These are phyloP conservation scores for Scotopteryx bipunctaria DNA, from an alignment of 2,888 invertebrate genomes.

Conservation along the genomic window DNA sequence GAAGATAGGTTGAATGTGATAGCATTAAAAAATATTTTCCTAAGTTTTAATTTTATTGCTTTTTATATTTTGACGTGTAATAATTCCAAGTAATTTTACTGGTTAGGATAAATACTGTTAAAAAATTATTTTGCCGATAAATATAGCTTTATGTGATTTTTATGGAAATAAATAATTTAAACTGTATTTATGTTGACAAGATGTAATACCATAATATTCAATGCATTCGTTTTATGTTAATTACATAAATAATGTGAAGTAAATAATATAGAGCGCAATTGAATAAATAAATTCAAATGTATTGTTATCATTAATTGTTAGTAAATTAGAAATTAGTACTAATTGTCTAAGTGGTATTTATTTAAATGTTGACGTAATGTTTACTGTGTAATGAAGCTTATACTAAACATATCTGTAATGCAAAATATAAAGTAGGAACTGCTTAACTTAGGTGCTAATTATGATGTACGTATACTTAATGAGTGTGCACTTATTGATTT, in stretches of 20 bases:
- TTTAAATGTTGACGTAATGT: conserved; percentile 67
- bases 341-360: conserved; percentile 41
- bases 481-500: conserved; percentile 68
- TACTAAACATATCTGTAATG: conserved; percentile 48
- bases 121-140: no score
- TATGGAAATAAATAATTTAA: background rate
- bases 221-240: no score
- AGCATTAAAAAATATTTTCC: conserved; percentile 31
- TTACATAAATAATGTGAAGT: no score
- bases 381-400: conserved; percentile 61
- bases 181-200: no score
- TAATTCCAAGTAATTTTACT: no score
- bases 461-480: conserved; percentile 62
- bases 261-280: background rate
- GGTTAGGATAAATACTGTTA: no score
- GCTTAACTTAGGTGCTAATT: conserved; percentile 81
- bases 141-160: no score
- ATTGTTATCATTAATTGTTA: conserved; percentile 3
- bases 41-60: no score
- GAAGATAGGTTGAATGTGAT: conserved; percentile 58
- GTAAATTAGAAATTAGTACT: conserved; percentile 34
- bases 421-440: conserved; percentile 57
- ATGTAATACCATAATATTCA: no score
- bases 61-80: no score
- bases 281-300: background rate